Evolutionary conservation across 2,888 invertebrate genomes (phyloP), one percentile per base, ranked within the genome.

Genomic region (Tanaodytes sp.): DNA sequence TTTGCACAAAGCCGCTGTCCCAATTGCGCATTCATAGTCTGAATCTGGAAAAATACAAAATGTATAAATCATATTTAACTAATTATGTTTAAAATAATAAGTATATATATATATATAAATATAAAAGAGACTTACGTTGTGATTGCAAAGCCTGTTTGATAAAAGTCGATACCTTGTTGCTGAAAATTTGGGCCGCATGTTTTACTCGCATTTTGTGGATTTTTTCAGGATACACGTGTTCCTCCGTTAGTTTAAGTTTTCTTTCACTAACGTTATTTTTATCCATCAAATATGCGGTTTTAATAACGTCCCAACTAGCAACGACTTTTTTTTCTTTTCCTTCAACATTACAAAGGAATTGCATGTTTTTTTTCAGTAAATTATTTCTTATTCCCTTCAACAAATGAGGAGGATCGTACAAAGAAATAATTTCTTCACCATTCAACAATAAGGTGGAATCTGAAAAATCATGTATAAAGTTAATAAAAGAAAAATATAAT

Each of bases 381-480:
- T 62, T 62, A 12, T 62, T 54, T 1, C 54, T 8, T 0, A 54
- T 62, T 37, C 36, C 54, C 30, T 63, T 48, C 11, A 63, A n/a
- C 1, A 63, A 14, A 9, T 64, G 37, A 20, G 51, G 45, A 31
- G 63, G 54, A 40, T 63, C 48, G 11, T 16, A 54, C 1, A 63
- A 6, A 3, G 54, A 42, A 16, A 63, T 45, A 2, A 54, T 52
- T 12, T 36, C 18, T 2, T 11, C 2, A 0, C 48, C 48, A 6
- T 12, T 19, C 12, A 23, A 5, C 9, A 43, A 12, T 20, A 43
- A 23, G n/a, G 12, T 23, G 2, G 14, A 12, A 43, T 23, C 27
- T 6, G 27, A 6, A 27, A 27, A 45, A 20, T 19, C 5, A 42
- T 33, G 3, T 42, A 42, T 42, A n/a, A n/a, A n/a, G n/a, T n/a